Conservation (phyloP, 1,140 invertebrate species). For the Drosophila ohnishii region DNA sequence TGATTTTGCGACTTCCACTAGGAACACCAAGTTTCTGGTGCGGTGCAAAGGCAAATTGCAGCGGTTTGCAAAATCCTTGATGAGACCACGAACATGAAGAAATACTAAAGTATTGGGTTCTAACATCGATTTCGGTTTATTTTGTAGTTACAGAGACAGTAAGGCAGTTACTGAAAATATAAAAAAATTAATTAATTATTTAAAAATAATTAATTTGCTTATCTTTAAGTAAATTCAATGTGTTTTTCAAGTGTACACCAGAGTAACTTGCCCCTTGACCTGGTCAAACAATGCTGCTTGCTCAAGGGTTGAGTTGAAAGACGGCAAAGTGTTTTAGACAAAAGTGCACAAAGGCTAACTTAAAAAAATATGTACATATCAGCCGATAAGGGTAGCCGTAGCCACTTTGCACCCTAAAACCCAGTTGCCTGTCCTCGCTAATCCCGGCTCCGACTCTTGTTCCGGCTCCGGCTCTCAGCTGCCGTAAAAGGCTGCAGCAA, state of each 20-base stretch:
- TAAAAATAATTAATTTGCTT: neutral
- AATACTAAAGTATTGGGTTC: neutral
- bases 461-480: conserved; percentile 7
- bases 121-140: too few species aligned
- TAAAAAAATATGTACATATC: conserved; percentile 12
- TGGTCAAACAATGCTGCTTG: conserved; percentile 52
- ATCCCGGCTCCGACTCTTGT: neutral
- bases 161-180: neutral
- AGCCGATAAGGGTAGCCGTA: conserved; percentile 20
- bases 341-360: conserved; percentile 33
- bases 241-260: neutral
- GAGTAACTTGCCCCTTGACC: conserved; percentile 1
- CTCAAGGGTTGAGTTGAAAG: conserved; percentile 14
- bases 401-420: conserved; percentile 36
- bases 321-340: conserved; percentile 51
- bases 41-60: conserved; percentile 22
- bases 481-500: conserved; percentile 48
- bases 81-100: conserved; percentile 14
- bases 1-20: conserved; percentile 10
- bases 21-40: conserved; percentile 31
- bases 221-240: too few species aligned
- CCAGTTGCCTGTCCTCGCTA: conserved; percentile 4
- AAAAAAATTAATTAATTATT: neutral
- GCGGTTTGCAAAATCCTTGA: conserved; percentile 33
- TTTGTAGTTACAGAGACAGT: accelerated